phyloP scores from a whole-genome alignment of 1,140 invertebrate species.

The Drosophila ercepeae region DNA sequence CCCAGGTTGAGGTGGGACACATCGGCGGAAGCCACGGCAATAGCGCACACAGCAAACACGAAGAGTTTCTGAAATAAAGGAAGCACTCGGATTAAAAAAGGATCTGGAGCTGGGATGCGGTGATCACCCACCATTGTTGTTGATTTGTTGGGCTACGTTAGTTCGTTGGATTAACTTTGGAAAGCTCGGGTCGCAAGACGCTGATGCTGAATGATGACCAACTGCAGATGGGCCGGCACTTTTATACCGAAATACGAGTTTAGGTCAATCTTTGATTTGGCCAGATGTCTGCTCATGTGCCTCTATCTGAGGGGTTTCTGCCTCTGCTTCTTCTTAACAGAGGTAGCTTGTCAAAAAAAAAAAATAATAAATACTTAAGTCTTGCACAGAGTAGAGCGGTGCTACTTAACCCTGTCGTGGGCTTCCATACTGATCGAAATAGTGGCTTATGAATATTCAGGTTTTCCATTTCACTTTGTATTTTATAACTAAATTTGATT shows the following conservation, averaged over 20 bases:
- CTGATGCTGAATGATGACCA: slow-evolving; percentile 71
- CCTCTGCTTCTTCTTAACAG: slow-evolving; percentile 9
- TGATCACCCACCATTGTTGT: slow-evolving; percentile 64
- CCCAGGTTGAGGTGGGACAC: slow-evolving; percentile 68
- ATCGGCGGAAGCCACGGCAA: slow-evolving; percentile 69
- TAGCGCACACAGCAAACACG: slow-evolving; percentile 71
- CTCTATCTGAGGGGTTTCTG: slow-evolving; percentile 14
- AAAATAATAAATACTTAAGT: too few relatives aligned
- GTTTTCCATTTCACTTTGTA: neutral
- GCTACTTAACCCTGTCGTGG: slow-evolving; percentile 32
- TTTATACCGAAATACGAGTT: slow-evolving; percentile 52
- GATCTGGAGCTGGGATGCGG: slow-evolving; percentile 9
- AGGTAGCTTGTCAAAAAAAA: slow-evolving; percentile 25
- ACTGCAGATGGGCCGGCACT: slow-evolving; percentile 63
- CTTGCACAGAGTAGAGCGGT: slow-evolving; percentile 5
- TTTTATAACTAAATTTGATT: too few relatives aligned
- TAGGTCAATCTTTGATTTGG: slow-evolving; percentile 26
- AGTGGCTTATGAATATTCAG: neutral
- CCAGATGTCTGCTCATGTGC: slow-evolving; percentile 6
- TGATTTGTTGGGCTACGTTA: slow-evolving; percentile 62
- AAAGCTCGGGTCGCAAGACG: slow-evolving; percentile 58
- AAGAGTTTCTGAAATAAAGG: slow-evolving; percentile 70
- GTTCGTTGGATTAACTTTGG: slow-evolving; percentile 63
- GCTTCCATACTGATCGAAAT: neutral
- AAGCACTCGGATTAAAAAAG: neutral